Evolutionary conservation across 2,113 vertebrate genomes (phyloP).

Genomic region (Oenanthe oenanthe): DNA sequence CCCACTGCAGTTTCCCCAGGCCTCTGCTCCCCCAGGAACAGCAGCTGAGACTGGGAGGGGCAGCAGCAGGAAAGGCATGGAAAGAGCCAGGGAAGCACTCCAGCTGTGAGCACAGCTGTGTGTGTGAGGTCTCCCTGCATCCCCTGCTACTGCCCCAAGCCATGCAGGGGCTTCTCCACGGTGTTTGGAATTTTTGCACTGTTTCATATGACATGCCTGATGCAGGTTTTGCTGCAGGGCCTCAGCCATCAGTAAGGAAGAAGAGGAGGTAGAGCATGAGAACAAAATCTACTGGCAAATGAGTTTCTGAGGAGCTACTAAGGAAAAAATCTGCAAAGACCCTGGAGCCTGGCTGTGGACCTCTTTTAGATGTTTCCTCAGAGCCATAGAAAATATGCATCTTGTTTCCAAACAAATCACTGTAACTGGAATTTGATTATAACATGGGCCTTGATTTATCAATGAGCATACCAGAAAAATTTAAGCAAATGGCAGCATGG

Average conservation of each 20-base stretch:
- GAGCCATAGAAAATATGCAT: rapidly evolving
- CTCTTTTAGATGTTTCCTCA: neutral
- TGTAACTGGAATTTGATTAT: neutral
- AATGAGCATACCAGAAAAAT: neutral
- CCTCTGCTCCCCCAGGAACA: neutral
- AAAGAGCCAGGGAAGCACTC: neutral
- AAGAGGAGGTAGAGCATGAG: neutral
- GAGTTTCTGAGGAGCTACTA: neutral
- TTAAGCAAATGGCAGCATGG: neutral
- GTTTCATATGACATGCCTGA: rapidly evolving
- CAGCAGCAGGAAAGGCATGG: neutral
- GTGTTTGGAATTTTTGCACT: neutral
- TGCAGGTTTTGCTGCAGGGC: neutral
- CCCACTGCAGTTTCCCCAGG: neutral
- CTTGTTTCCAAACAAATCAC: neutral
- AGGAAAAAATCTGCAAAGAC: neutral
- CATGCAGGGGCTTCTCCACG: neutral
- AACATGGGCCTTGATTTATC: neutral
- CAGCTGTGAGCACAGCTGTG: neutral
- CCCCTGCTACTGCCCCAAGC: neutral
- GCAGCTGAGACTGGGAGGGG: neutral
- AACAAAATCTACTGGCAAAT: neutral
- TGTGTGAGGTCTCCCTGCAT: neutral
- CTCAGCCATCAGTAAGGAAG: neutral
- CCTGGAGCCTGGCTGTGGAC: neutral